Percentiles rank a stretch among this genome's conserved stretches.
phyloP scores from a whole-genome alignment of 2,113 vertebrate genomes.

The Callospermophilus lateralis region DNA sequence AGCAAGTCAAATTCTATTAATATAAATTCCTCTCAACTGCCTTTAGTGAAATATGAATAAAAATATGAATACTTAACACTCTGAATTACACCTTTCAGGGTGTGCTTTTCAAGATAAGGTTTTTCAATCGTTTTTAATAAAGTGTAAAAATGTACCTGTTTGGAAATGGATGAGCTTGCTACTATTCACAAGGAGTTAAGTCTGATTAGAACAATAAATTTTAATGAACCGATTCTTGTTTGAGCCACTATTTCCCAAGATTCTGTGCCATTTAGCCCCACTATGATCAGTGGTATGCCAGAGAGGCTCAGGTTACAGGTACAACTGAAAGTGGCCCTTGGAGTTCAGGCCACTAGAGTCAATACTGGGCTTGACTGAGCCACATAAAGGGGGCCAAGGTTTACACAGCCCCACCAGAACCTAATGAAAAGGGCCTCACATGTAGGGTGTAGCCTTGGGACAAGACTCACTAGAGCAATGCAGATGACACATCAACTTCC shows the following conservation, averaged over 20 bases:
- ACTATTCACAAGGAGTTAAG: neutral
- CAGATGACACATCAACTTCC: neutral
- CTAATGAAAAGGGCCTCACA: neutral
- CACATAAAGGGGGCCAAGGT: neutral
- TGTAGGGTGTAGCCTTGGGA: neutral
- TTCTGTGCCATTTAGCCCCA: neutral
- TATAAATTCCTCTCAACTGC: neutral
- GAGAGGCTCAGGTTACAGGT: neutral
- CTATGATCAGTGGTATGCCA: neutral
- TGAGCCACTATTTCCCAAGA: neutral
- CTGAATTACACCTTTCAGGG: neutral
- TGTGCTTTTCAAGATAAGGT: neutral
- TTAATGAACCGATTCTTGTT: neutral
- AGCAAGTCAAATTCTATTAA: conserved; percentile 41
- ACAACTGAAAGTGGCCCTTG: neutral
- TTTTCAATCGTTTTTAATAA: conserved; percentile 1
- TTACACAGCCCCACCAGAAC: neutral
- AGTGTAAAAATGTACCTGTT: neutral
- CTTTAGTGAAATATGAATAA: conserved; percentile 12
- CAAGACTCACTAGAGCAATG: neutral
- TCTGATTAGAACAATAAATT: neutral
- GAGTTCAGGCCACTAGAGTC: neutral
- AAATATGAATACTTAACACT: conserved; percentile 38
- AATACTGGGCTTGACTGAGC: neutral
- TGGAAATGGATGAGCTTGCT: neutral